These are phyloP conservation scores for Rhinopomastus cyanomelas DNA, from an alignment of 2,113 vertebrate species.

Conservation along the genomic window DNA sequence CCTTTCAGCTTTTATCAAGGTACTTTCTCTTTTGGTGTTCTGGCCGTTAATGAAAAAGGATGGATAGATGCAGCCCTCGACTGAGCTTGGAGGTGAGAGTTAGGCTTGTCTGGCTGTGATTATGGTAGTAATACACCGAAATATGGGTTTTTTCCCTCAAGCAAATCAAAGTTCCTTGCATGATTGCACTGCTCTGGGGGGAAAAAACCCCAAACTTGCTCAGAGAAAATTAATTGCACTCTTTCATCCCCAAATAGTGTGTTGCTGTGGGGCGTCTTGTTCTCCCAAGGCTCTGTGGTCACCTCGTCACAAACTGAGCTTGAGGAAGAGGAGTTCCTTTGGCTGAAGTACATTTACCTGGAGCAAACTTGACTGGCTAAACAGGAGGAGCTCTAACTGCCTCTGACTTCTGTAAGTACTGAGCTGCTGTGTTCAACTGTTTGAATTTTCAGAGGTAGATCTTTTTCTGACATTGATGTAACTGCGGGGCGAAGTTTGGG, in stretches of 20 bases:
- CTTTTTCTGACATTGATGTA: background rate
- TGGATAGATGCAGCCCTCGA: slow-evolving; percentile 3
- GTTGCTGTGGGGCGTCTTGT: background rate
- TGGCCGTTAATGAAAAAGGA: slow-evolving; percentile 8
- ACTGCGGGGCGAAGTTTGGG: background rate
- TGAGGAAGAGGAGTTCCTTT: background rate
- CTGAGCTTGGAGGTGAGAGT: accelerated
- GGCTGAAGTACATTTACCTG: background rate
- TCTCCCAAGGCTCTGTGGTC: background rate
- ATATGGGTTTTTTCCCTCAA: background rate
- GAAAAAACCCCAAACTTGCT: background rate
- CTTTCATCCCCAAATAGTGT: background rate
- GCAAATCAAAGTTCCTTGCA: background rate
- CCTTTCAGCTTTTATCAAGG: slow-evolving; percentile 22
- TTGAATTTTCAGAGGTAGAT: background rate
- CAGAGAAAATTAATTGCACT: background rate
- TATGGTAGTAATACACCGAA: background rate
- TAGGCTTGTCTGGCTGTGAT: background rate
- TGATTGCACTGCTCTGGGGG: background rate
- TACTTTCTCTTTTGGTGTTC: slow-evolving; percentile 3
- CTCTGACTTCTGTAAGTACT: background rate
- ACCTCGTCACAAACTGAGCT: background rate
- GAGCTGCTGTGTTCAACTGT: background rate
- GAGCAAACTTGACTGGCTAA: background rate
- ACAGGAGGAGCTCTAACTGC: background rate